Evolutionary conservation across 2,113 vertebrate species (phyloP).

Genomic region (Orycteropus afer): DNA sequence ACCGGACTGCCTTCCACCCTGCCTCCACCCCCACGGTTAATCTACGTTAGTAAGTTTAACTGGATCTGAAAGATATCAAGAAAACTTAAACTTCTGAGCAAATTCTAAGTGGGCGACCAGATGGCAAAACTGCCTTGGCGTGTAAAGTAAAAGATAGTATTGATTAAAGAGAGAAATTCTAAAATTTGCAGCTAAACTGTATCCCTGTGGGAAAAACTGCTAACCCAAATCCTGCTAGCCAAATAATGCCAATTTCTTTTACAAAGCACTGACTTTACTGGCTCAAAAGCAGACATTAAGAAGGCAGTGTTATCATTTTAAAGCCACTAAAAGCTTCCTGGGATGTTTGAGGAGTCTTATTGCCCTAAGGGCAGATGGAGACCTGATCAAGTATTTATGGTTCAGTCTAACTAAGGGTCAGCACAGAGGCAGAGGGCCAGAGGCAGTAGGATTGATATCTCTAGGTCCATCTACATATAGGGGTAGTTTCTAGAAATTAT

Average conservation of each 20-base stretch:
- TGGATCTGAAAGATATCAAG: slow-evolving; percentile 32
- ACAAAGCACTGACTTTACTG: neutral
- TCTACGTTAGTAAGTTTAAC: neutral
- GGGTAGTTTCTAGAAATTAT: neutral
- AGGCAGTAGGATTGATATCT: neutral
- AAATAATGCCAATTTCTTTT: slow-evolving; percentile 65
- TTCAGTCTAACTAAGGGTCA: slow-evolving; percentile 1
- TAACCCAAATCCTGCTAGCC: slow-evolving; percentile 65
- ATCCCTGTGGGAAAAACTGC: slow-evolving; percentile 25
- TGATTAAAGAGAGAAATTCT: slow-evolving; percentile 73
- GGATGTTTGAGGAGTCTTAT: neutral
- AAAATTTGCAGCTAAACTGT: slow-evolving; percentile 67
- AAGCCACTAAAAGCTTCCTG: slow-evolving; percentile 57
- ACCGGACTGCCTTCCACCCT: neutral
- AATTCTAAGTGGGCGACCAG: slow-evolving; percentile 75
- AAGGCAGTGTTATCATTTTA: slow-evolving; percentile 41
- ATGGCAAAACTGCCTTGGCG: slow-evolving; percentile 72
- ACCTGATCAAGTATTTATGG: slow-evolving; percentile 11
- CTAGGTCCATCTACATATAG: neutral
- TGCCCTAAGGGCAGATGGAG: slow-evolving; percentile 16
- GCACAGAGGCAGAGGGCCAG: neutral
- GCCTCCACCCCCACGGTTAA: neutral
- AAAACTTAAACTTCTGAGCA: slow-evolving; percentile 62
- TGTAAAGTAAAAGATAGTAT: slow-evolving; percentile 74
- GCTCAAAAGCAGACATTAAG: slow-evolving; percentile 2